phyloP scores from a whole-genome alignment of 2,797 vertebrate species.

The Dermochelys coriacea region DNA sequence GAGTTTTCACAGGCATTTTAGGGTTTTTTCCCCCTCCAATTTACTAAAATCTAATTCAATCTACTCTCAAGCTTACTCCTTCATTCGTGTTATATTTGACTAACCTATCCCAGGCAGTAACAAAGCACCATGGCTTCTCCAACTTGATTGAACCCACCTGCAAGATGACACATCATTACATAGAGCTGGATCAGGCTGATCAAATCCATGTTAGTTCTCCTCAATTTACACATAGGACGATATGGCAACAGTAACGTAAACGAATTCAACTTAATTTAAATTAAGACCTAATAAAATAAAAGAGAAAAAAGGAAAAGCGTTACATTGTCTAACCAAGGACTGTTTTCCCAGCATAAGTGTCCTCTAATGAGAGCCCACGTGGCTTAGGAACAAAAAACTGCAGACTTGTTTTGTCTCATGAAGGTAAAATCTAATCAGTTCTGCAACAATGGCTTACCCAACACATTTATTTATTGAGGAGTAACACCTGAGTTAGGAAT shows the following conservation, averaged over 20 bases:
- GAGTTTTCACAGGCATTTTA: background rate
- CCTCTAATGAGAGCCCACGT: background rate
- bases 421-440: background rate
- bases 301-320: slow-evolving; percentile 7
- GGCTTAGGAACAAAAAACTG: background rate
- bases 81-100: slow-evolving; percentile 56
- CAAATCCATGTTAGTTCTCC: slow-evolving; percentile 53
- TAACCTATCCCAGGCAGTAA: slow-evolving; percentile 59
- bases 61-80: slow-evolving; percentile 68
- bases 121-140: slow-evolving; percentile 12
- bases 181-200: slow-evolving; percentile 59
- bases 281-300: slow-evolving; percentile 62
- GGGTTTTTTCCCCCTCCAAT: slow-evolving; percentile 49
- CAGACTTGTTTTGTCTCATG: background rate
- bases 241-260: slow-evolving; percentile 52
- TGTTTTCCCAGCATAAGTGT: background rate
- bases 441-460: slow-evolving; percentile 7
- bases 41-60: slow-evolving; percentile 60
- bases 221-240: slow-evolving; percentile 47
- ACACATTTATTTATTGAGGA: background rate
- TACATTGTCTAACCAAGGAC: background rate
- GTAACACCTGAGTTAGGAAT: background rate
- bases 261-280: slow-evolving; percentile 66
- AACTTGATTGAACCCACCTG: slow-evolving; percentile 49
- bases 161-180: slow-evolving; percentile 61